Evolutionary conservation across 2,888 invertebrate species (phyloP).

Genomic region (Tetragonisca angustula): DNA sequence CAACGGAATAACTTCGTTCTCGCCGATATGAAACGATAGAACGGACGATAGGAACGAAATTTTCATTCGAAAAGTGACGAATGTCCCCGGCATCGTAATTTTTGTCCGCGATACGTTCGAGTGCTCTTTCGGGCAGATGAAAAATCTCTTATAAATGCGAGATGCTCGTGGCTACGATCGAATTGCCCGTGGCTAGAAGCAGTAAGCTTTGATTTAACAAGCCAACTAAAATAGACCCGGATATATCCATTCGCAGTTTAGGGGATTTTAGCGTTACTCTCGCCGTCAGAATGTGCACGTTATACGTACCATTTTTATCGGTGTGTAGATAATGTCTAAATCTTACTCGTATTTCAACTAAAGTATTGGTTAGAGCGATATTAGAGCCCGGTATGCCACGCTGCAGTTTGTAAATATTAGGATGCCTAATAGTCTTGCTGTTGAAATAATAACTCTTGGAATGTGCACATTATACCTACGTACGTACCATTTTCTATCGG

Average conservation of each 20-base stretch:
- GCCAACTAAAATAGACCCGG: conserved; percentile 12
- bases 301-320: not conserved
- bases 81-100: not conserved
- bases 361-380: not conserved
- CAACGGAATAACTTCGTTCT: not conserved
- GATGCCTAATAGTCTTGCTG: no score
- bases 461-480: no score
- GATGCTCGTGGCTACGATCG: conserved; percentile 8
- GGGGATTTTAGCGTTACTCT: not conserved
- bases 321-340: not conserved
- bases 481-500: no score
- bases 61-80: not conserved
- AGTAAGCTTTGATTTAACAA: conserved; percentile 14
- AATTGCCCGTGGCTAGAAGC: not conserved
- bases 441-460: no score
- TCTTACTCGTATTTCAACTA: not conserved
- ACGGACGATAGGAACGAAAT: not conserved
- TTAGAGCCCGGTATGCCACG: not conserved
- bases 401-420: not conserved
- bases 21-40: not conserved
- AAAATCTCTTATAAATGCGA: conserved; percentile 5
- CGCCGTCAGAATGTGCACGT: not conserved
- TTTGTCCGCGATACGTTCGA: not conserved
- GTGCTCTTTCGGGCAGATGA: not conserved
- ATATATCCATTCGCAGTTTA: not conserved